Evolutionary conservation across 2,797 vertebrate genomes (phyloP).

Genomic region (Lutjanus campechanus): DNA sequence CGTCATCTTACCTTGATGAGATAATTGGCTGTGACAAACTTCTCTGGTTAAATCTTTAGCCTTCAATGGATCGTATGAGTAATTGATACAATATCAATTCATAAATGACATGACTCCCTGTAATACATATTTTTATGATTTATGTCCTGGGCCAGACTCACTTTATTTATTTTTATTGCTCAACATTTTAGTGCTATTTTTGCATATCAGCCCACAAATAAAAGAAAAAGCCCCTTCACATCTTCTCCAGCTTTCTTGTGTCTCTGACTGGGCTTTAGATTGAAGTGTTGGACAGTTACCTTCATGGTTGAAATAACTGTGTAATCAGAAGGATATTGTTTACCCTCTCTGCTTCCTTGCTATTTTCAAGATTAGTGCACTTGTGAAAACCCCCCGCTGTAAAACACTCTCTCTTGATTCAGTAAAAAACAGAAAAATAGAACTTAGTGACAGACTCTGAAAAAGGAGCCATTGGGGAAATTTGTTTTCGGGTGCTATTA

Average conservation of each 20-base stretch:
- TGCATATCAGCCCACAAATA: not conserved
- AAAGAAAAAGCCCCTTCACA: not conserved
- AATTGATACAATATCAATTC: not conserved
- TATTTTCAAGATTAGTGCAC: slow-evolving; percentile 27
- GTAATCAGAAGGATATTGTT: slow-evolving; percentile 59
- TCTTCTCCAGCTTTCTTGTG: slow-evolving; percentile 1
- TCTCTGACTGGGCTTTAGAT: slow-evolving; percentile 6
- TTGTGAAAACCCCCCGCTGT: slow-evolving; percentile 16
- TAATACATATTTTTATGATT: not conserved
- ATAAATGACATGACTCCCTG: not conserved
- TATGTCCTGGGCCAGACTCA: not conserved
- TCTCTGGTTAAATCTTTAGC: not conserved
- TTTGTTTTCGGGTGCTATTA: no score
- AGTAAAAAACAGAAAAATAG: slow-evolving; percentile 18
- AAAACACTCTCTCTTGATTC: not conserved
- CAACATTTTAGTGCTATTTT: not conserved
- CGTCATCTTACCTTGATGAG: not conserved
- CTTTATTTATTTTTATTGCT: not conserved
- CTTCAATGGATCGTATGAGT: not conserved
- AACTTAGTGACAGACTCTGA: not conserved
- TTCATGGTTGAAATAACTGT: slow-evolving; percentile 48
- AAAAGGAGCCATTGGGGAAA: not conserved
- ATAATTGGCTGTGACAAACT: not conserved
- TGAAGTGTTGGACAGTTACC: slow-evolving; percentile 28
- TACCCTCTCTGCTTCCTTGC: slow-evolving; percentile 3